Conservation (phyloP, 2,888 invertebrate species). For the Rhingia campestris region DNA sequence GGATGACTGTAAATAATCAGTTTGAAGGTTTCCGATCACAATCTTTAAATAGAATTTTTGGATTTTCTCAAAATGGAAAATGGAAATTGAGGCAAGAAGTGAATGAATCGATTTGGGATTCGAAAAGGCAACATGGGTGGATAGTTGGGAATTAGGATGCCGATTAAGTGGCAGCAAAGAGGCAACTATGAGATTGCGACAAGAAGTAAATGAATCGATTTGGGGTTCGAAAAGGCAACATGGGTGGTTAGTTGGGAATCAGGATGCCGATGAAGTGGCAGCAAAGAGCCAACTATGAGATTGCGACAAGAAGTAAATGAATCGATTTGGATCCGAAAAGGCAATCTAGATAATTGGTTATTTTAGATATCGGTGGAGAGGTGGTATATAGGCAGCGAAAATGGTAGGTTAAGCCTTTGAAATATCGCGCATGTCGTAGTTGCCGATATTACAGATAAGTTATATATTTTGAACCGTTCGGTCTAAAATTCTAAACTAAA, state of each 20-base stretch:
- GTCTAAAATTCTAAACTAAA: no score
- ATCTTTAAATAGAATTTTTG: constrained; percentile 69
- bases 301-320: constrained; percentile 20
- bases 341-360: constrained; percentile 5
- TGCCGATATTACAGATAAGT: no score
- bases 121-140: background rate
- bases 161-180: background rate
- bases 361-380: background rate
- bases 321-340: constrained; percentile 29
- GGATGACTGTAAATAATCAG: constrained; percentile 61
- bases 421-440: no score
- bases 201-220: constrained; percentile 38
- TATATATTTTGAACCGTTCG: no score
- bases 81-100: constrained; percentile 31
- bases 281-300: no score
- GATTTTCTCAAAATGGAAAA: constrained; percentile 50
- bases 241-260: background rate
- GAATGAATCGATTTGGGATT: constrained; percentile 36
- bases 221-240: constrained; percentile 11
- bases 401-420: no score
- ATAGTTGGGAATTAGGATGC: background rate
- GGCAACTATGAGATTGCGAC: constrained; percentile 15
- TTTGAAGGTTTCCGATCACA: constrained; percentile 66
- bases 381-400: no score
- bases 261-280: background rate